These are phyloP conservation scores for Pterostichus madidus DNA, from an alignment of 2,888 invertebrate genomes.

Conservation along the genomic window DNA sequence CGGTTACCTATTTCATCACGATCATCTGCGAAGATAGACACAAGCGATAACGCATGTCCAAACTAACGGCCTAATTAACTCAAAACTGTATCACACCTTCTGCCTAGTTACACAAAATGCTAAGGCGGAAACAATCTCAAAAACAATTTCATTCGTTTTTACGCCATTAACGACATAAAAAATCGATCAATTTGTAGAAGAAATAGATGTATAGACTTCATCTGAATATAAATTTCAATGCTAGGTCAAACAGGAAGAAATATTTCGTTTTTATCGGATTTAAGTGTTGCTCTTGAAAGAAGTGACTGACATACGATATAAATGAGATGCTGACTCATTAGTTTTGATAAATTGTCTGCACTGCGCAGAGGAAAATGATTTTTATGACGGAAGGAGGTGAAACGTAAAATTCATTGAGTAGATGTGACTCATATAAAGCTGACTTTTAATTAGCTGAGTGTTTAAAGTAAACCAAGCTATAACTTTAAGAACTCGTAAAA, in stretches of 20 bases:
- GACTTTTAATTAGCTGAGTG: slow-evolving; percentile 33
- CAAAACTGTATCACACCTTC: slow-evolving; percentile 34
- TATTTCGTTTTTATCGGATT: slow-evolving; percentile 55
- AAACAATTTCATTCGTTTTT: slow-evolving; percentile 32
- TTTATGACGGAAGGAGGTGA: slow-evolving; percentile 55
- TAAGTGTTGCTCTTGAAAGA: slow-evolving; percentile 57
- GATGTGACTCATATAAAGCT: slow-evolving; percentile 22
- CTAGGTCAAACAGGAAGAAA: slow-evolving; percentile 48
- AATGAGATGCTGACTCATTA: slow-evolving; percentile 66
- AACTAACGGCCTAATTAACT: slow-evolving; percentile 32
- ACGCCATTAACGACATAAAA: slow-evolving; percentile 27
- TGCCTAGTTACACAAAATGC: slow-evolving; percentile 10
- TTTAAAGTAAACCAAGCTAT: slow-evolving; percentile 5
- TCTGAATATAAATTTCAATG: slow-evolving; percentile 55
- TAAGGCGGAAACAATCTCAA: slow-evolving; percentile 24
- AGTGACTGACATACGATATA: slow-evolving; percentile 60
- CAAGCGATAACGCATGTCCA: slow-evolving; percentile 21
- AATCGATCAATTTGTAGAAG: slow-evolving; percentile 47
- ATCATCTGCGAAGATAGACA: slow-evolving; percentile 45
- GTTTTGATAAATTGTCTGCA: slow-evolving; percentile 63
- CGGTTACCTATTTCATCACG: slow-evolving; percentile 34
- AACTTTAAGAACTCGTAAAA: slow-evolving; percentile 30
- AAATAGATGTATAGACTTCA: slow-evolving; percentile 30
- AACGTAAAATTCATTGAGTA: slow-evolving; percentile 33
- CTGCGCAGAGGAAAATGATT: slow-evolving; percentile 53